Evolutionary conservation across 2,888 invertebrate species (phyloP).

Genomic region (Anthrax anthrax): DNA sequence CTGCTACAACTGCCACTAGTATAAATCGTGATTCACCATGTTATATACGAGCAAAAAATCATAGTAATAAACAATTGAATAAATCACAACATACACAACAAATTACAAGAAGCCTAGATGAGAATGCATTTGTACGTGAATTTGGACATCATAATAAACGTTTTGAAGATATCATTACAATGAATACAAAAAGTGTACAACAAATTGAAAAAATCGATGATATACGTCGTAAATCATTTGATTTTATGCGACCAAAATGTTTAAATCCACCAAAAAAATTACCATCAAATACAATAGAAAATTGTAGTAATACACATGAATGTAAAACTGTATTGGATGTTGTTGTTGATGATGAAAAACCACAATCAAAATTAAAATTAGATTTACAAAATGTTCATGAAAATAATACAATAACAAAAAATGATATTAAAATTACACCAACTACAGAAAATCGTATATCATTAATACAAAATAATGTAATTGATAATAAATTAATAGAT

Average conservation of each 20-base stretch:
- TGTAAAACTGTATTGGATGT: not conserved
- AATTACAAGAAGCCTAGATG: constrained; percentile 53
- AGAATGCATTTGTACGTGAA: constrained; percentile 56
- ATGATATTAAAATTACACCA: constrained; percentile 37
- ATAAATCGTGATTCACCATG: constrained; percentile 29
- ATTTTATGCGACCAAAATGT: constrained; percentile 43
- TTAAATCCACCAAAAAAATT: constrained; percentile 41
- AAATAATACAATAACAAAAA: constrained; percentile 5
- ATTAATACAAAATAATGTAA: constrained; percentile 38
- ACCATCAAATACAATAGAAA: too few relatives aligned
- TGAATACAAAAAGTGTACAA: constrained; percentile 19
- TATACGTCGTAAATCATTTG: constrained; percentile 43
- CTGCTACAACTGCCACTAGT: not conserved
- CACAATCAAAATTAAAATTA: constrained; percentile 16
- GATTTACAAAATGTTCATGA: constrained; percentile 10
- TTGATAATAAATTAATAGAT: constrained; percentile 19
- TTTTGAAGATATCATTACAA: constrained; percentile 18
- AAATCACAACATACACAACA: constrained; percentile 48
- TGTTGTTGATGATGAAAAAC: not conserved
- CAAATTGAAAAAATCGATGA: constrained; percentile 25
- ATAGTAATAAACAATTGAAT: constrained; percentile 37
- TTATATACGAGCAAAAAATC: constrained; percentile 44
- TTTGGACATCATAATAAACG: constrained; percentile 36
- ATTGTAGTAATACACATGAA: constrained; percentile 22
- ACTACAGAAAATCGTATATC: constrained; percentile 48